phyloP scores from a whole-genome alignment of 2,797 vertebrate species.

The Limnodromus scolopaceus region DNA sequence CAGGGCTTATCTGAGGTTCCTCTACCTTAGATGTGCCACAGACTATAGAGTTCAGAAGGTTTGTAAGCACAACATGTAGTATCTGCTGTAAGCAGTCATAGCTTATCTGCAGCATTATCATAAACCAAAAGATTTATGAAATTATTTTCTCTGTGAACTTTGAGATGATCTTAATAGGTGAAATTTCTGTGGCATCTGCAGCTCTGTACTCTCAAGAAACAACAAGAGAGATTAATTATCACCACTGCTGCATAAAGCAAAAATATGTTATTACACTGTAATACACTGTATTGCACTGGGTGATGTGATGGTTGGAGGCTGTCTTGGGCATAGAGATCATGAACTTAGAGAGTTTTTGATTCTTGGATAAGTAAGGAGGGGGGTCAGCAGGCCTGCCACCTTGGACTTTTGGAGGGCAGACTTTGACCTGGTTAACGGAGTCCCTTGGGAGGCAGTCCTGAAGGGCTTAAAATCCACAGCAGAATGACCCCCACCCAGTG shows the following conservation, averaged over 20 bases:
- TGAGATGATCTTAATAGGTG: background rate
- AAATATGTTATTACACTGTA: background rate
- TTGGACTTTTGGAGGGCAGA: background rate
- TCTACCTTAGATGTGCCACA: background rate
- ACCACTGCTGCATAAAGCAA: background rate
- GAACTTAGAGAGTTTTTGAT: background rate
- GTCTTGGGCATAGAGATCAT: rapidly evolving
- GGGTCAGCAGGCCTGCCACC: background rate
- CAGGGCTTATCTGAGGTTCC: background rate
- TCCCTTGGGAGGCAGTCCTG: background rate
- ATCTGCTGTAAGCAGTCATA: background rate
- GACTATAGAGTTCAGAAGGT: background rate
- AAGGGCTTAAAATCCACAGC: background rate
- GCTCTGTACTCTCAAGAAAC: background rate
- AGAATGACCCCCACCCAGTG: too few species aligned
- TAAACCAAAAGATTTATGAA: background rate
- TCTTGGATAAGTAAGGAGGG: background rate
- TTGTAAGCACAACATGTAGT: background rate
- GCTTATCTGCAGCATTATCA: background rate
- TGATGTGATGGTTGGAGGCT: background rate
- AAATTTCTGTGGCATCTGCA: background rate
- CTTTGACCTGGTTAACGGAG: too few species aligned
- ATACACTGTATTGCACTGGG: background rate
- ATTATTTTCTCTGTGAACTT: background rate
- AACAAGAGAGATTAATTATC: background rate